These are phyloP conservation scores for Sphecodes monilicornis DNA, from an alignment of 2,888 invertebrate genomes.

Conservation along the genomic window DNA sequence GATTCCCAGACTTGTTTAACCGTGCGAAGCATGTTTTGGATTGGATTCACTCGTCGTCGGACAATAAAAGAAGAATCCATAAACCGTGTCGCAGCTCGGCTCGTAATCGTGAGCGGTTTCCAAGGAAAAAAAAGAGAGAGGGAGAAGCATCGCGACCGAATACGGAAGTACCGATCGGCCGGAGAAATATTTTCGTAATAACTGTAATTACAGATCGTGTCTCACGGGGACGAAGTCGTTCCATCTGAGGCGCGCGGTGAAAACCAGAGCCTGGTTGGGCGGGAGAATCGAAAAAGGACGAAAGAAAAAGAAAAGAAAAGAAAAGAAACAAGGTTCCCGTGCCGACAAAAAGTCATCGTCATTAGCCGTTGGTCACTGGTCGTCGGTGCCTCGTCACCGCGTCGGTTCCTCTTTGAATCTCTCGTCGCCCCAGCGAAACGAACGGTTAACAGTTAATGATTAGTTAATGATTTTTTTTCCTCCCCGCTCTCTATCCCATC, in stretches of 20 bases:
- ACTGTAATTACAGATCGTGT: slow-evolving; percentile 61
- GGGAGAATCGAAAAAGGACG: neutral
- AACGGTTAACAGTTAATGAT: slow-evolving; percentile 70
- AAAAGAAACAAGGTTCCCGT: slow-evolving; percentile 45
- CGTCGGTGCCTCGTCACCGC: slow-evolving; percentile 57
- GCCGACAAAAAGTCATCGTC: slow-evolving; percentile 70
- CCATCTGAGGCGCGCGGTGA: slow-evolving; percentile 6
- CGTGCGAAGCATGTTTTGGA: neutral
- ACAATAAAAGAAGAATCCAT: neutral
- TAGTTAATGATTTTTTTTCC: slow-evolving; percentile 67
- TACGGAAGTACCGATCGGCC: slow-evolving; percentile 40
- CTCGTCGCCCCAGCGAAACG: slow-evolving; percentile 52
- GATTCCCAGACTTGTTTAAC: neutral
- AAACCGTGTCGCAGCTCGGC: slow-evolving; percentile 9
- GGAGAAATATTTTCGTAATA: slow-evolving; percentile 59
- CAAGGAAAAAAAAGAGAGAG: neutral
- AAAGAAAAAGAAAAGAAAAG: neutral
- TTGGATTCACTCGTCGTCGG: neutral
- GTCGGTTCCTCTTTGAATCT: slow-evolving; percentile 50
- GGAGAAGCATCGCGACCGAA: neutral
- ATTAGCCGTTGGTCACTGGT: slow-evolving; percentile 78
- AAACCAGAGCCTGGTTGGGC: neutral
- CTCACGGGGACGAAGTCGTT: slow-evolving; percentile 28
- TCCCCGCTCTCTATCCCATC: neutral
- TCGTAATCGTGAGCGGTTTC: neutral